Conservation (phyloP, 2,113 vertebrate genomes). For the Oreocharis arfaki region DNA sequence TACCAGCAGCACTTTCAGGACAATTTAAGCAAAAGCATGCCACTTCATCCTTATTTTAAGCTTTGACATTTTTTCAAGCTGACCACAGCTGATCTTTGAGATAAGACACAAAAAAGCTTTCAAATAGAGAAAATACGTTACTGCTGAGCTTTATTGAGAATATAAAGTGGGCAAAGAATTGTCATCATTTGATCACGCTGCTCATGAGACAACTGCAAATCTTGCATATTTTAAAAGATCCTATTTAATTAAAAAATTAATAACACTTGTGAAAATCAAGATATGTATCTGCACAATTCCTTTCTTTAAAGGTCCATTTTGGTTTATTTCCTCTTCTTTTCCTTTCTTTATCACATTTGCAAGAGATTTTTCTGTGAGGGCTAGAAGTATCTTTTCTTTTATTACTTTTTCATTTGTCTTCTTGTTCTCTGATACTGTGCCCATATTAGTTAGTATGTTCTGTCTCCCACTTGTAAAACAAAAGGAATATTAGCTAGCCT, state of each 20-base stretch:
- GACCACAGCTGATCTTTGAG: not conserved
- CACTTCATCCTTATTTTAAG: constrained; percentile 11
- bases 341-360: not conserved
- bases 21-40: not conserved
- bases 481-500: not conserved
- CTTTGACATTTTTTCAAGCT: not conserved
- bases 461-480: not conserved
- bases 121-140: not conserved
- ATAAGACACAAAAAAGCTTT: constrained; percentile 16
- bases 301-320: not conserved
- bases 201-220: not conserved
- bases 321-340: not conserved
- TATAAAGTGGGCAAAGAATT: not conserved
- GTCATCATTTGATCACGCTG: not conserved
- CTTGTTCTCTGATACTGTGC: not conserved
- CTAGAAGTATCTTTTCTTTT: not conserved
- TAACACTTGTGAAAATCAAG: constrained; percentile 20
- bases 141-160: not conserved
- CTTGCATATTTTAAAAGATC: not conserved
- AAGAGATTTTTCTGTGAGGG: not conserved
- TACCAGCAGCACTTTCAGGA: not conserved
- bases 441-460: not conserved
- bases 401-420: not conserved
- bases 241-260: constrained; percentile 8
- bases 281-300: not conserved